A percentile compares a stretch with the other conserved stretches of the same genome.
These are phyloP conservation scores for Leptinotarsa texana DNA, from an alignment of 1,140 invertebrate genomes.

Conservation along the genomic window DNA sequence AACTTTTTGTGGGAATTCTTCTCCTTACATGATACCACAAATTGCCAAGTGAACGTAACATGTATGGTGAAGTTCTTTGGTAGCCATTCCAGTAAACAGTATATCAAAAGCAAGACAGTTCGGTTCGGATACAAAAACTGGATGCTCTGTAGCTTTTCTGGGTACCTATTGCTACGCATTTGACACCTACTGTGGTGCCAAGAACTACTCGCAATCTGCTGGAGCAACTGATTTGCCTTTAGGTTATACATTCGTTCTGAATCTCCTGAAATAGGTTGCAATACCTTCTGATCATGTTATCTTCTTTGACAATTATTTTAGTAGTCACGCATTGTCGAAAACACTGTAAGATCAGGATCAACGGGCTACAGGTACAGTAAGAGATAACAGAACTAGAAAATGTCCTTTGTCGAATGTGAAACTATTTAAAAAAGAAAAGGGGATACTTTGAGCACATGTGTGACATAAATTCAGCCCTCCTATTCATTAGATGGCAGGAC, in stretches of 20 bases:
- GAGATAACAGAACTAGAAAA: background rate
- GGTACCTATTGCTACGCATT: constrained; percentile 42
- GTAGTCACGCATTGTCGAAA: no score
- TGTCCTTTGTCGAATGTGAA: background rate
- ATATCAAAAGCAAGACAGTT: constrained; percentile 42
- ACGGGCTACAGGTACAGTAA: background rate
- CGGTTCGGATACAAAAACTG: constrained; percentile 48
- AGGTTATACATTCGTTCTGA: constrained; percentile 1
- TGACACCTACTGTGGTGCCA: constrained; percentile 16
- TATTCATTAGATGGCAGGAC: no score
- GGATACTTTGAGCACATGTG: background rate
- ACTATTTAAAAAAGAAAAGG: background rate
- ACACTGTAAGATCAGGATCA: no score
- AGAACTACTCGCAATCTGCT: background rate
- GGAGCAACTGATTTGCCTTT: background rate
- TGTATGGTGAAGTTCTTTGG: background rate
- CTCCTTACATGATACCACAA: no score
- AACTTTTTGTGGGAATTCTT: no score
- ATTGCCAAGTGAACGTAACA: background rate
- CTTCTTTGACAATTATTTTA: no score
- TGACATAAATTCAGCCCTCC: background rate
- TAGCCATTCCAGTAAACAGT: constrained; percentile 38
- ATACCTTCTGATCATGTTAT: no score
- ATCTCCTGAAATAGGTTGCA: background rate
- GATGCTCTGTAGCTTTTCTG: constrained; percentile 39